Evolutionary conservation across 1,140 invertebrate genomes (phyloP), one percentile per base, ranked within the genome.

Genomic region (Lordiphosa clarofinis): DNA sequence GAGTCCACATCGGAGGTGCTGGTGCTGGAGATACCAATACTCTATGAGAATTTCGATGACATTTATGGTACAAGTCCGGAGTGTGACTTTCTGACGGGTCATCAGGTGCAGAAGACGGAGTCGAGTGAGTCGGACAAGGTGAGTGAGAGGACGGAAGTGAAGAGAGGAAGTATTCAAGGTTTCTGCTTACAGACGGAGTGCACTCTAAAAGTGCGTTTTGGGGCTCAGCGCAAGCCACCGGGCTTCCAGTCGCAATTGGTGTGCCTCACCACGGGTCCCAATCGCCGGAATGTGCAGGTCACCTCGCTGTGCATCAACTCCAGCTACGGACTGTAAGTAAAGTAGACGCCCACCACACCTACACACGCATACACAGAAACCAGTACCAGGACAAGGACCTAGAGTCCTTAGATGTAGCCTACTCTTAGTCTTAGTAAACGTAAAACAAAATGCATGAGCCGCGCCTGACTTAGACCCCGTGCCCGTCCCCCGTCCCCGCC

Each of bases 191-290:
- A 91, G 90, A 68, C 87, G 90, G 73, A 90, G 92, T 40, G 81
- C 64, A 68, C 88, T 49, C 90, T 96, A 15, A 94, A 93, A 89
- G 95, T 97, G 13, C 93, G 94, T 84, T 89, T 91, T 33, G 96
- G 96, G 31, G 89, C 92, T 42, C 92, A 95, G 75, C 95, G 95
- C 74, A 94, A 96, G 89, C 92, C 94, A 21, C 91, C 96, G 12
- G 97, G 97, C 59, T 99, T 98, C 92, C 97, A 99, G 91, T 95
- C 97, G 5, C 95, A 98, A 74, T 90, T 99, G 44, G 95, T 99
- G 67, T 99, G 97, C 90, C 90, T 99, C 64, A 95, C 96, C 43
- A 94, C 94, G 15, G 95, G 94, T 89, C 91, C 93, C 50, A 95
- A 95, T 81, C 94, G 93, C 54, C 94, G 94, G 43, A 93, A 95